phyloP scores from a whole-genome alignment of 1,140 invertebrate species.

The Cyclina sinensis region DNA sequence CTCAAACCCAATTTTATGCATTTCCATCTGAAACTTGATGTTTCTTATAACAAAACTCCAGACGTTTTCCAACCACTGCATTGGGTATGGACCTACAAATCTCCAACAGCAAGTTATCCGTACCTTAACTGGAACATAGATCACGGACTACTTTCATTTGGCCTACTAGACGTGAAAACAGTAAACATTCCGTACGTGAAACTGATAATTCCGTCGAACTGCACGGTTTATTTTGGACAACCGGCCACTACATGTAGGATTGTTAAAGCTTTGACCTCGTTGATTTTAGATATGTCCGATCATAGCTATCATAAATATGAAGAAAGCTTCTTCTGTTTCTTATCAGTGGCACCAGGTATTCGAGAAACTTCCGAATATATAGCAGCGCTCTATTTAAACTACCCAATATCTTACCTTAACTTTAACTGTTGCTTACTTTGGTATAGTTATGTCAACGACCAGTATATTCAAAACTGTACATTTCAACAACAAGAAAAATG shows the following conservation, averaged over 20 bases:
- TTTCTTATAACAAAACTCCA: neutral
- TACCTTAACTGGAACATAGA: constrained; percentile 38
- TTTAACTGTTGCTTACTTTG: constrained; percentile 18
- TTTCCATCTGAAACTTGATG: neutral
- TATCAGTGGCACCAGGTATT: neutral
- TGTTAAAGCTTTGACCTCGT: neutral
- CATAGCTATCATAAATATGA: constrained; percentile 1
- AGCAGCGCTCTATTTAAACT: constrained; percentile 43
- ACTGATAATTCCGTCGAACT: neutral
- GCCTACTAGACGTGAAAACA: constrained; percentile 27
- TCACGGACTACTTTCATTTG: constrained; percentile 29
- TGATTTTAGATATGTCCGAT: neutral
- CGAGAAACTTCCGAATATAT: neutral
- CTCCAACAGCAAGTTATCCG: neutral
- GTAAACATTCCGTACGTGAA: neutral
- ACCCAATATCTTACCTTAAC: neutral
- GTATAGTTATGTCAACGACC: neutral
- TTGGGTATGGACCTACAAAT: constrained; percentile 43
- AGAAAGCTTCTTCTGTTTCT: constrained; percentile 39
- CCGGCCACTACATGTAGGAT: neutral
- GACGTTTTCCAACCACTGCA: neutral
- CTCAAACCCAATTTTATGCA: constrained; percentile 1
- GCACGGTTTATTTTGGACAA: neutral
- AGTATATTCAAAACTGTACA: neutral
- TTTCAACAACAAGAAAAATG: neutral